phyloP scores from a whole-genome alignment of 1,140 invertebrate species.

The Druon quercuslanigerum region DNA sequence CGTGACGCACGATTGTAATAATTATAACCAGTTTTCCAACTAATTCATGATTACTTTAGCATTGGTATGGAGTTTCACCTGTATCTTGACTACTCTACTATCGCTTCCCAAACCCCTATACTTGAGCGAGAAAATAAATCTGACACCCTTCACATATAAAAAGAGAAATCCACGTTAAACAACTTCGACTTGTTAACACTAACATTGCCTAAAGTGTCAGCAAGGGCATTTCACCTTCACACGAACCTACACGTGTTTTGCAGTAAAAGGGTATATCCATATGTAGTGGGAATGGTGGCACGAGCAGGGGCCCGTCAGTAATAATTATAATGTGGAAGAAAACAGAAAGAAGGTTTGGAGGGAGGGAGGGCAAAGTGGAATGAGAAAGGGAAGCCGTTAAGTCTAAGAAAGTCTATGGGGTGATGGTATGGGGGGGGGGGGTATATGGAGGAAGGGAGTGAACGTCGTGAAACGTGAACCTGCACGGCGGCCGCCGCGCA shows the following conservation, averaged over 20 bases:
- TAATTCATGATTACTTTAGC: too few relatives aligned
- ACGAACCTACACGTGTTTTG: neutral
- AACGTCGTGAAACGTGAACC: conserved; percentile 4
- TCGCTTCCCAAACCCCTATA: too few relatives aligned
- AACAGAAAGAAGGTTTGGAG: conserved; percentile 6
- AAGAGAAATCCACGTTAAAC: too few relatives aligned
- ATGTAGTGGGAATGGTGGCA: conserved; percentile 2
- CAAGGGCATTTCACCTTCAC: neutral
- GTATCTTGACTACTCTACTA: too few relatives aligned
- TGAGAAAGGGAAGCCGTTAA: conserved; percentile 24
- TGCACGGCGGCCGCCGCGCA: neutral
- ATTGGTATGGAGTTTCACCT: too few relatives aligned
- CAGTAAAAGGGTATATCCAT: neutral
- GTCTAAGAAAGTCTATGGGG: conserved; percentile 18
- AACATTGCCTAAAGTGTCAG: too few relatives aligned
- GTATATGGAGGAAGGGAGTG: conserved; percentile 26
- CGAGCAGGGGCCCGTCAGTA: conserved; percentile 10
- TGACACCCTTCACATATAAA: too few relatives aligned
- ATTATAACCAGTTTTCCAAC: too few relatives aligned
- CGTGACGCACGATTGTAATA: too few relatives aligned
- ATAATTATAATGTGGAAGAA: conserved; percentile 12
- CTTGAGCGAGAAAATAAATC: too few relatives aligned
- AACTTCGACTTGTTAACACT: too few relatives aligned
- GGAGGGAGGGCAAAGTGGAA: conserved; percentile 10
- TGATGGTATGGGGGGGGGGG: neutral